Percentiles rank a stretch among this genome's conserved stretches.
Evolutionary conservation across 2,888 invertebrate species (phyloP).

Genomic region (Thymelicus lineola): DNA sequence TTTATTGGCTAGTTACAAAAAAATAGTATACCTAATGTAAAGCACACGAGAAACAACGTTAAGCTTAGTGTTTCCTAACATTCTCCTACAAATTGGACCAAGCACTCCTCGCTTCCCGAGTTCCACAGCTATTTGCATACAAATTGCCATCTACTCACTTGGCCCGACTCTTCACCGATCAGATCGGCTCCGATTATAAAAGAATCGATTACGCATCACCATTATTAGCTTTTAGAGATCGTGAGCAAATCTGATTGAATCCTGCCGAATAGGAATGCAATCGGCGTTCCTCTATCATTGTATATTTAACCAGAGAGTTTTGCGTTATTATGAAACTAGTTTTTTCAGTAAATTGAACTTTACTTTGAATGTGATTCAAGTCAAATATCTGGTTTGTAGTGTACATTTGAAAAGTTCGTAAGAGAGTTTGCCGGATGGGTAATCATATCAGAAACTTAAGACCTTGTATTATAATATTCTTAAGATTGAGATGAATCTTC

Average conservation of each 20-base stretch:
- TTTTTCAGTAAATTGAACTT: not conserved
- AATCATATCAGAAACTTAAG: no score
- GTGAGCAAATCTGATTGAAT: conserved; percentile 31
- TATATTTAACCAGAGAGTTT: conserved; percentile 4
- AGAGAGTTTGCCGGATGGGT: no score
- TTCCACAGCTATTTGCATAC: conserved; percentile 49
- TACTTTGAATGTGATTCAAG: no score
- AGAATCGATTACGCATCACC: conserved; percentile 46
- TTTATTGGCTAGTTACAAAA: no score
- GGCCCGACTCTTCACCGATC: conserved; percentile 41
- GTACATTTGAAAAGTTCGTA: no score
- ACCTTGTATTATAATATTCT: no score
- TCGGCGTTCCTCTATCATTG: not conserved
- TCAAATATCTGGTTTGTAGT: no score
- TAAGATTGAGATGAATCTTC: no score
- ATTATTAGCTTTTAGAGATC: conserved; percentile 38
- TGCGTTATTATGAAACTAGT: not conserved
- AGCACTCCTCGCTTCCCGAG: conserved; percentile 18
- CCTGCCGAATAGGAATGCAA: conserved; percentile 9
- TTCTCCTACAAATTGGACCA: conserved; percentile 14
- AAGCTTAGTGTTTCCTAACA: no score
- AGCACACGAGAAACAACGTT: no score
- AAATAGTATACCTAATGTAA: no score
- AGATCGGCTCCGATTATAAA: conserved; percentile 45
- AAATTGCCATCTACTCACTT: conserved; percentile 47